Conservation (phyloP, 2,113 vertebrate species). For the Lepus europaeus region DNA sequence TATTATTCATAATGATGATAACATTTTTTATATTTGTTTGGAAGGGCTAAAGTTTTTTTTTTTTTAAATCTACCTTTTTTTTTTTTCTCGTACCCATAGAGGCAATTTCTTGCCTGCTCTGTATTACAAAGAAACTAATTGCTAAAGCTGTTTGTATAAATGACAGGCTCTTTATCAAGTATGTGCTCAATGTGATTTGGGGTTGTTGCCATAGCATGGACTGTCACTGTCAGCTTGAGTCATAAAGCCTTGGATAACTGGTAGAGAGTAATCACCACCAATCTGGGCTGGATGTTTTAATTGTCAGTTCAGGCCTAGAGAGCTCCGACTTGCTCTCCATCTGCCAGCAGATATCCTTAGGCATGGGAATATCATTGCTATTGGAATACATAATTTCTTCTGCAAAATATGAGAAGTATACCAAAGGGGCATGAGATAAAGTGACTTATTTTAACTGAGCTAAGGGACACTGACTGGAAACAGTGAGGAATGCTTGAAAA, state of each 20-base stretch:
- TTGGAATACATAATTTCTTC: conserved; percentile 46
- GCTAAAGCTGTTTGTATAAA: conserved; percentile 52
- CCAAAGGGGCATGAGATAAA: conserved; percentile 50
- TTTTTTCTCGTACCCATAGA: neutral
- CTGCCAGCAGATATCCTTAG: conserved; percentile 69
- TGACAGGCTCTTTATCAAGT: conserved; percentile 70
- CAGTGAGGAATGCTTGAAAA: neutral
- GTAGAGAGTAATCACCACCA: conserved; percentile 65
- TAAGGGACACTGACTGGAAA: conserved; percentile 18
- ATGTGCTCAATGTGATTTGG: conserved; percentile 31
- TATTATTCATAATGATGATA: conserved; percentile 4
- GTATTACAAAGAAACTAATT: conserved; percentile 65
- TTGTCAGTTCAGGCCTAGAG: conserved; percentile 65
- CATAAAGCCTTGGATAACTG: conserved; percentile 72
- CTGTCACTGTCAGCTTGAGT: conserved; percentile 55
- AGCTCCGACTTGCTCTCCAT: conserved; percentile 53
- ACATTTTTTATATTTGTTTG: conserved; percentile 48
- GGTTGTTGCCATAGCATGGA: conserved; percentile 56
- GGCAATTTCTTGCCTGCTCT: neutral
- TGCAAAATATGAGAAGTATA: conserved; percentile 43
- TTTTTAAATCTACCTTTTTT: conserved; percentile 31
- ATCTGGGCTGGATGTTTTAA: conserved; percentile 66
- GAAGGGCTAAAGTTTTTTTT: conserved; percentile 11
- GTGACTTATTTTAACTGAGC: conserved; percentile 47
- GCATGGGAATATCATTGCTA: neutral